These are phyloP conservation scores for Tachypleus tridentatus DNA, from an alignment of 1,140 invertebrate species.

Conservation along the genomic window DNA sequence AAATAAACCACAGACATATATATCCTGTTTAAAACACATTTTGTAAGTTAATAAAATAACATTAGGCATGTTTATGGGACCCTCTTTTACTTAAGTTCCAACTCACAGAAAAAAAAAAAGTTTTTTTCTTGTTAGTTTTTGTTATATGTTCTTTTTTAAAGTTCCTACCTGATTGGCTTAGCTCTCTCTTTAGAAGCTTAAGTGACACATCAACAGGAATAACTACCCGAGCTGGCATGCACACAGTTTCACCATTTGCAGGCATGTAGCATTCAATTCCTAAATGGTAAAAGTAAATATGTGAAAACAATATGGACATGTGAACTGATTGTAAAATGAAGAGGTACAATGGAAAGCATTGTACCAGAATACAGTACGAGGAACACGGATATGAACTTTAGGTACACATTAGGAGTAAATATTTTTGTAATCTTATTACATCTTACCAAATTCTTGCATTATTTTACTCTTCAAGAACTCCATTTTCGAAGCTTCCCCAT, in stretches of 20 bases:
- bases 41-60: no score
- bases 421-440: no score
- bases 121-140: no score
- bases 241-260: slow-evolving; percentile 88
- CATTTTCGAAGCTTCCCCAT: slow-evolving; percentile 79
- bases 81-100: no score
- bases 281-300: neutral
- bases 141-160: slow-evolving; percentile 1
- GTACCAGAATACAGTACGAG: neutral
- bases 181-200: slow-evolving; percentile 48
- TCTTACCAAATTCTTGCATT: slow-evolving; percentile 50
- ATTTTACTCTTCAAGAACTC: slow-evolving; percentile 89
- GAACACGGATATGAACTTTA: no score
- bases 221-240: slow-evolving; percentile 70
- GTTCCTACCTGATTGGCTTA: slow-evolving; percentile 11
- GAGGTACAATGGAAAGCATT: neutral
- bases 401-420: no score
- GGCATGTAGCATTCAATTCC: slow-evolving; percentile 85
- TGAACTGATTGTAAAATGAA: slow-evolving; percentile 1
- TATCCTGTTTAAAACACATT: no score
- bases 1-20: no score
- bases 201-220: slow-evolving; percentile 83
- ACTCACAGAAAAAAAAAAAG: no score
- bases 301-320: neutral
- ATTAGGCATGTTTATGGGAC: no score